Conservation (phyloP, 2,797 vertebrate genomes). For the Ceryle rudis region DNA sequence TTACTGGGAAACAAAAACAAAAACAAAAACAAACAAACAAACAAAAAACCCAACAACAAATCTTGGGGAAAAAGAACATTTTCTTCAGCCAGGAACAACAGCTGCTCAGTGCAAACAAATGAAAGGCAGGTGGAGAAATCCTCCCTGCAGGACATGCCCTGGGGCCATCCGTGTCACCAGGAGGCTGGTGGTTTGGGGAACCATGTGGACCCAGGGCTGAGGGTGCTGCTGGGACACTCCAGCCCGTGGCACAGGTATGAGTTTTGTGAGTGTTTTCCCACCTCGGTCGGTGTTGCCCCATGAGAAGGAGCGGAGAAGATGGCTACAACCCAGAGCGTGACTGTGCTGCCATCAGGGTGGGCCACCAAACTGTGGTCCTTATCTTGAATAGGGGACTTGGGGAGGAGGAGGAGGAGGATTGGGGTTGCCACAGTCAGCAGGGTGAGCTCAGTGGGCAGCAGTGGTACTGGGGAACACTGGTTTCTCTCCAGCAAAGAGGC, state of each 20-base stretch:
- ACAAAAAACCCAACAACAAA: no score
- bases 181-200: no score
- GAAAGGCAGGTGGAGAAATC: no score
- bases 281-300: rapidly evolving
- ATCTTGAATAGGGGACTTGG: neutral
- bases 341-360: neutral
- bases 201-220: no score
- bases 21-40: no score
- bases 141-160: no score
- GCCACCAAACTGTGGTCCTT: no score
- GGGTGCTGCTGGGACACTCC: neutral
- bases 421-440: neutral
- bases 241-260: rapidly evolving
- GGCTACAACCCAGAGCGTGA: neutral
- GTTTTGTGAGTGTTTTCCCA: neutral
- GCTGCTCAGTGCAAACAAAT: no score
- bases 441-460: neutral
- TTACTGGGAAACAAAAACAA: no score
- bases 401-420: neutral
- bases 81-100: no score
- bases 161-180: no score
- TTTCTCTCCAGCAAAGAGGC: neutral
- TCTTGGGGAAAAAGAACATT: no score
- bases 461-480: neutral
- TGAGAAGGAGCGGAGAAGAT: neutral